Conservation (phyloP, 2,113 vertebrate species). For the Tachuris rubrigastra region DNA sequence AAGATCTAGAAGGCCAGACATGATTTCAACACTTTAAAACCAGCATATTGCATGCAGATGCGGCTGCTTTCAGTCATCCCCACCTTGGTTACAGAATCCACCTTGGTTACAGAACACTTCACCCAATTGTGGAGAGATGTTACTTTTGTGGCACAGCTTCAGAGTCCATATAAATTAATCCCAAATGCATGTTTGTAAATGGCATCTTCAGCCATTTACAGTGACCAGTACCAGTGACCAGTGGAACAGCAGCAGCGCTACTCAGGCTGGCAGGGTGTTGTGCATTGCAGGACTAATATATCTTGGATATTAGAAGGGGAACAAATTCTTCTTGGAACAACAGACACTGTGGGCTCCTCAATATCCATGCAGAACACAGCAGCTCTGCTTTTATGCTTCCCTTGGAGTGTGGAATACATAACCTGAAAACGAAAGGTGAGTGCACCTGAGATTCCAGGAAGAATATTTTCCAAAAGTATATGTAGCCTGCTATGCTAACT, state of each 20-base stretch:
- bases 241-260: not conserved
- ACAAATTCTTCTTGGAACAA: not conserved
- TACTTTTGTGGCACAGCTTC: not conserved
- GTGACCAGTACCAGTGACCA: not conserved
- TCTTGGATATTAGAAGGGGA: not conserved
- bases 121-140: not conserved
- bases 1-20: not conserved
- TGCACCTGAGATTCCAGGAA: not conserved
- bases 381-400: not conserved
- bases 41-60: not conserved
- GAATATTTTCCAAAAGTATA: not conserved
- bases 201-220: not conserved
- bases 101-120: not conserved
- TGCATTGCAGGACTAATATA: not conserved
- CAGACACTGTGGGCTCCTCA: not conserved
- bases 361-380: not conserved
- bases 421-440: not conserved
- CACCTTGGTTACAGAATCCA: not conserved
- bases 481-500: not conserved
- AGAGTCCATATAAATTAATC: not conserved
- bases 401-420: not conserved
- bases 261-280: not conserved
- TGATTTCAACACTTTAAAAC: not conserved
- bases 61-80: constrained; percentile 6
- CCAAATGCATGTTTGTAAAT: not conserved